Evolutionary conservation across 2,113 vertebrate species (phyloP).

Genomic region (Peucedramus taeniatus): DNA sequence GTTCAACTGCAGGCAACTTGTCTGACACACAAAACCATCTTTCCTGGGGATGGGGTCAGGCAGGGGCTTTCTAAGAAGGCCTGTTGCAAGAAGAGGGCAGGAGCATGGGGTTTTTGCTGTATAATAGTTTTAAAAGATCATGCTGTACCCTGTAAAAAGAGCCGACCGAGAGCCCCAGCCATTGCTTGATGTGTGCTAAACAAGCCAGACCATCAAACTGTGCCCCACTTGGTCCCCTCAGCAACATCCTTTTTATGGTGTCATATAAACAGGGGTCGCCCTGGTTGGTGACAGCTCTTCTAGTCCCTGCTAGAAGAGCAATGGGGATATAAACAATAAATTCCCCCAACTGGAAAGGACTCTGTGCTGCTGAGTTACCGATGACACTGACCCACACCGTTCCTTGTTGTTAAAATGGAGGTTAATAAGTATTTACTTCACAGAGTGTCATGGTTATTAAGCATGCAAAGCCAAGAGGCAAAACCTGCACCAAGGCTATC

Average conservation of each 20-base stretch:
- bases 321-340: background rate
- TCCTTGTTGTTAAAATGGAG: background rate
- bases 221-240: background rate
- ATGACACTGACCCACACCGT: background rate
- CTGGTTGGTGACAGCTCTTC: background rate
- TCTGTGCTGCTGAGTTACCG: background rate
- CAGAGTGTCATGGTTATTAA: background rate
- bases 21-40: background rate
- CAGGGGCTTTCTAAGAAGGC: background rate
- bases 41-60: background rate
- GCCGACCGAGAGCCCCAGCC: background rate
- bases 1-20: background rate
- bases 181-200: background rate
- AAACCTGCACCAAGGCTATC: background rate
- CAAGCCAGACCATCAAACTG: background rate
- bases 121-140: background rate
- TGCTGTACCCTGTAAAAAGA: background rate
- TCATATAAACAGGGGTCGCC: background rate
- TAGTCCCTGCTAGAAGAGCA: background rate
- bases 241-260: accelerated
- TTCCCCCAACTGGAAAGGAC: background rate
- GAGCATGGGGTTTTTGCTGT: background rate
- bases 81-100: background rate
- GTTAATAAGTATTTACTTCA: background rate
- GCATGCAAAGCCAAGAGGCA: background rate